Percentiles rank a stretch among this genome's conserved stretches.
Evolutionary conservation across 2,113 vertebrate species (phyloP).

Genomic region (Ochotona curzoniae): DNA sequence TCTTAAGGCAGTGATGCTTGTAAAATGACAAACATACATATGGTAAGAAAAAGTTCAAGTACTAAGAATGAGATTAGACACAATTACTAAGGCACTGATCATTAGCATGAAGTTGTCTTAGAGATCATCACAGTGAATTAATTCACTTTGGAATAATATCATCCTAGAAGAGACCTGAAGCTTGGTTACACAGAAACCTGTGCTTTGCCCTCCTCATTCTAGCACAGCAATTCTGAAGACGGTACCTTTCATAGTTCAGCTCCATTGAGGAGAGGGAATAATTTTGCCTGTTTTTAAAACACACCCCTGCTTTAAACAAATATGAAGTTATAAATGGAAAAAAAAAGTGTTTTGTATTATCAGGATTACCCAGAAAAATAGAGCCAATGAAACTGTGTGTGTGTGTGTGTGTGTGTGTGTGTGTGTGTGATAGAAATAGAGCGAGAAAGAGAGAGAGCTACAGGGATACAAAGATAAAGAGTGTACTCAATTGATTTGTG

Average conservation of each 20-base stretch:
- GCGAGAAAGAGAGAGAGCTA: not conserved
- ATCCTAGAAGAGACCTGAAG: not conserved
- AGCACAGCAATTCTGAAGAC: not conserved
- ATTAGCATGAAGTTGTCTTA: not conserved
- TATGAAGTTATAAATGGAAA: conserved; percentile 1
- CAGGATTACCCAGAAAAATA: not conserved
- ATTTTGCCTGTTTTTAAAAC: not conserved
- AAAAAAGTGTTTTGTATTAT: not conserved
- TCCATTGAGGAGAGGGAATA: not conserved
- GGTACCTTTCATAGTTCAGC: not conserved
- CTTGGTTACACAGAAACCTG: not conserved
- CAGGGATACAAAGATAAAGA: not conserved
- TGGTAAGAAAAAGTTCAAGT: not conserved
- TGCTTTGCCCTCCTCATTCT: not conserved
- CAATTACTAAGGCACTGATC: not conserved
- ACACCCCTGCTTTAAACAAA: not conserved
- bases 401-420: not conserved
- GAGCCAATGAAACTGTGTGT: not conserved
- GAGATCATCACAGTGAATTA: not conserved
- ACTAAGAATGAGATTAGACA: not conserved
- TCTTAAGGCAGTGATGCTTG: not conserved
- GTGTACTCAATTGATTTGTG: not conserved
- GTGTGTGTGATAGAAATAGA: not conserved
- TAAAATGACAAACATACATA: not conserved
- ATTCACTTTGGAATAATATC: not conserved